phyloP scores from a whole-genome alignment of 2,888 invertebrate species.

The Phragmatobia fuliginosa region DNA sequence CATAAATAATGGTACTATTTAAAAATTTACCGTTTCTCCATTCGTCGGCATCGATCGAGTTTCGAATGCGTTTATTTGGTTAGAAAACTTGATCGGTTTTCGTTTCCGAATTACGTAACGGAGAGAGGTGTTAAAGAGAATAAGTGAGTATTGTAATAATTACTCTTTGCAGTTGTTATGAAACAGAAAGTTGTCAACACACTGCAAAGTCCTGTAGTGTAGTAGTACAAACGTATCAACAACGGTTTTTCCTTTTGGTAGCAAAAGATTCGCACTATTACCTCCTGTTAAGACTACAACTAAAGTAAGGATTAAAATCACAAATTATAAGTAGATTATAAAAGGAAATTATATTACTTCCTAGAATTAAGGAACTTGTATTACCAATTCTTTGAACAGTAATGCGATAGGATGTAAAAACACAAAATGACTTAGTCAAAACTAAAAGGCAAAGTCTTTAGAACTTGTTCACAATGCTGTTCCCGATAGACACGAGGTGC shows the following conservation, averaged over 20 bases:
- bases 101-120: neutral
- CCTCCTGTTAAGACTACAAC: too few relatives aligned
- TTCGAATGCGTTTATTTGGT: neutral
- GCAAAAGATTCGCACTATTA: neutral
- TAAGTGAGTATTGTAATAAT: slow-evolving; percentile 1
- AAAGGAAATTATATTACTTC: too few relatives aligned
- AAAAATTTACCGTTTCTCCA: neutral
- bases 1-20: neutral
- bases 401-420: too few relatives aligned
- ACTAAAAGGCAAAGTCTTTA: neutral
- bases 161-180: neutral
- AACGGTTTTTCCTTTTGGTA: neutral
- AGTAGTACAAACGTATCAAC: too few relatives aligned
- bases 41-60: neutral
- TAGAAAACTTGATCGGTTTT: neutral
- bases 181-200: neutral
- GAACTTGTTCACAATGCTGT: neutral
- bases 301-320: too few relatives aligned
- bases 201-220: neutral
- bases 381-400: too few relatives aligned
- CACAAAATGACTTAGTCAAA: neutral
- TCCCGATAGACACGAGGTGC: neutral
- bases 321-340: too few relatives aligned
- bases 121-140: neutral
- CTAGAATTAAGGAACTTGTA: too few relatives aligned